Evolutionary conservation across 2,888 invertebrate species (phyloP).

Genomic region (Cosmia trapezina): DNA sequence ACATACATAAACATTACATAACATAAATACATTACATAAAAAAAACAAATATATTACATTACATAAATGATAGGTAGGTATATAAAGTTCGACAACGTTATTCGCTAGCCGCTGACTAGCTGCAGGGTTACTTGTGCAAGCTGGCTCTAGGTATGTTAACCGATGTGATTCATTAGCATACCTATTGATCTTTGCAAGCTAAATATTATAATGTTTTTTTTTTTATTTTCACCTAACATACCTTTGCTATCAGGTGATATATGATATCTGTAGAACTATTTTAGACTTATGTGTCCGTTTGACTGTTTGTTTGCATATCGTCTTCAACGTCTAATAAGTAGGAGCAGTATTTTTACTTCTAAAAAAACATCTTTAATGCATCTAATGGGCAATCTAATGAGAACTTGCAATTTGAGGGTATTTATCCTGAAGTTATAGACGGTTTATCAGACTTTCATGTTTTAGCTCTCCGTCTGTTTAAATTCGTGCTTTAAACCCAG

Average conservation of each 20-base stretch:
- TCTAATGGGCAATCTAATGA: not conserved
- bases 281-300: not conserved
- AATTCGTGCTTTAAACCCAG: not conserved
- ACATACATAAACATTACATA: too few species aligned
- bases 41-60: too few species aligned
- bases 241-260: not conserved
- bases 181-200: not conserved
- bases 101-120: not conserved
- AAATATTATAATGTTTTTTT: not conserved
- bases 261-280: not conserved
- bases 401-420: not conserved
- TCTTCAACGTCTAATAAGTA: not conserved
- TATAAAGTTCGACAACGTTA: not conserved
- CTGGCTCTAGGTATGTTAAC: not conserved
- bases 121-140: not conserved
- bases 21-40: too few species aligned
- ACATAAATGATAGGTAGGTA: not conserved
- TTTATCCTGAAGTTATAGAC: not conserved
- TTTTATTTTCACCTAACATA: not conserved
- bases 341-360: not conserved
- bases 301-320: not conserved
- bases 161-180: not conserved
- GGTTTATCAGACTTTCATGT: not conserved
- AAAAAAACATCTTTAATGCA: not conserved
- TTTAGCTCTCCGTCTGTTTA: not conserved